Base-by-base conservation (phyloP, 2,797 vertebrate species). In the Enoplosus armatus region DNA sequence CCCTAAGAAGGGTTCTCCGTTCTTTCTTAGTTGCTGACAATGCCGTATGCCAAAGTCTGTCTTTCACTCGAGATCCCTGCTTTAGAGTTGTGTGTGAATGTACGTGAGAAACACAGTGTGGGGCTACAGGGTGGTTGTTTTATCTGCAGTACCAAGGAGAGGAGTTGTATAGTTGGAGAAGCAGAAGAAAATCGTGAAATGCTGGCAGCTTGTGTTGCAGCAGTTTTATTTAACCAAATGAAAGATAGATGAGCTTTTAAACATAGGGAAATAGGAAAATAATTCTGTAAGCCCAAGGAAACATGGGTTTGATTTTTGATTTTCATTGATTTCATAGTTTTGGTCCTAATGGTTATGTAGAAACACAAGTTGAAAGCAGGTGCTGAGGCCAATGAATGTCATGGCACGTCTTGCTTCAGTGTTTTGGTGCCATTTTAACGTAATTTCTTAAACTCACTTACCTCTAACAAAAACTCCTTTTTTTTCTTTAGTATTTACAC, bases 331-430 rank as follows among this genome's bases (percentile, higher is more conserved):
- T 3, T 37, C 11, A 37, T 8, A 37, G 35, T 68, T 70, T 56
- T 43, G 47, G n/a, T 41, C 7, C 20, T 33, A 18, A 53, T 50
- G 59, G 11, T 62, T 75, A 37, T 41, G 18, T 66, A 10, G 61
- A 73, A 72, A 65, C 15, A 12, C 39, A 51, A 27, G 26, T 16
- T 27, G 14, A 73, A 75, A 65, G 55, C 26, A 79, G 60, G 48
- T 59, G 58, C 51, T 37, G 31, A 75, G 45, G 53, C 50, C 72
- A 67, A 33, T 41, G 4, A 26, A 74, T 72, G 73, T 63, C 70
- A 82, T 63, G 27, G 73, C 77, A 84, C 61, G 75, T 66, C 65
- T 76, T 85, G 70, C 79, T 85, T 80, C 80, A 50, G 18, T 66
- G 56, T 43, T 45, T 55, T 48, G 43, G 37, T 62, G 74, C 27